Evolutionary conservation across 2,888 invertebrate genomes (phyloP).

Genomic region (Melanotus villosus): DNA sequence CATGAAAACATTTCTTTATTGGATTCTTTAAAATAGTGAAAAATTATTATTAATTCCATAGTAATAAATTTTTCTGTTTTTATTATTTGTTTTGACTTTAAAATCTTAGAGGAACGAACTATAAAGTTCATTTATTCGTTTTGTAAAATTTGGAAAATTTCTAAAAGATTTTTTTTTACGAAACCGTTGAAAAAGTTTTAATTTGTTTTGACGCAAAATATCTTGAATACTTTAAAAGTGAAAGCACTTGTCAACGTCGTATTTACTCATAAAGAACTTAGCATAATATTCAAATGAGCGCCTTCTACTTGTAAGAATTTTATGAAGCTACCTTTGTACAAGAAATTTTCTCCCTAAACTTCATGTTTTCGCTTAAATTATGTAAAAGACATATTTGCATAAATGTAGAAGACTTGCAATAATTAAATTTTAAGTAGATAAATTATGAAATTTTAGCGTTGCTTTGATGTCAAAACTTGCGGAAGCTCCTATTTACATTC

Average conservation of each 20-base stretch:
- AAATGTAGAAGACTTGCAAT: conserved; percentile 8
- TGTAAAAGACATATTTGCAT: conserved; percentile 15
- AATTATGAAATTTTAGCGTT: conserved; percentile 6
- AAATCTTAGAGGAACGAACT: too few species aligned
- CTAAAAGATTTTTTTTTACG: too few species aligned
- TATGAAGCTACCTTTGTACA: conserved; percentile 3
- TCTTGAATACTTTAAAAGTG: not conserved
- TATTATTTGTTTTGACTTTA: too few species aligned
- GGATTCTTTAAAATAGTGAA: too few species aligned
- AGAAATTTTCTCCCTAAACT: conserved; percentile 5
- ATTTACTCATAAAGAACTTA: conserved; percentile 2
- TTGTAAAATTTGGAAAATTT: too few species aligned
- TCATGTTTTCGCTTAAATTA: conserved; percentile 13
- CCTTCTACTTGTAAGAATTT: not conserved
- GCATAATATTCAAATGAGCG: conserved; percentile 3
- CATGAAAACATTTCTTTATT: too few species aligned
- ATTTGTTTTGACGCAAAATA: too few species aligned
- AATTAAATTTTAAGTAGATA: conserved; percentile 16
- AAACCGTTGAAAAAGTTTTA: too few species aligned
- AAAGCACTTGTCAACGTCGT: not conserved
- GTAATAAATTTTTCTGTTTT: too few species aligned
- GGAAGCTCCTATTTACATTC: not conserved
- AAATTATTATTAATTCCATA: too few species aligned
- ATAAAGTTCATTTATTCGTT: too few species aligned
- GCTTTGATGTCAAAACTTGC: not conserved